Evolutionary conservation across 2,113 vertebrate species (phyloP).

Genomic region (Colaptes auratus): DNA sequence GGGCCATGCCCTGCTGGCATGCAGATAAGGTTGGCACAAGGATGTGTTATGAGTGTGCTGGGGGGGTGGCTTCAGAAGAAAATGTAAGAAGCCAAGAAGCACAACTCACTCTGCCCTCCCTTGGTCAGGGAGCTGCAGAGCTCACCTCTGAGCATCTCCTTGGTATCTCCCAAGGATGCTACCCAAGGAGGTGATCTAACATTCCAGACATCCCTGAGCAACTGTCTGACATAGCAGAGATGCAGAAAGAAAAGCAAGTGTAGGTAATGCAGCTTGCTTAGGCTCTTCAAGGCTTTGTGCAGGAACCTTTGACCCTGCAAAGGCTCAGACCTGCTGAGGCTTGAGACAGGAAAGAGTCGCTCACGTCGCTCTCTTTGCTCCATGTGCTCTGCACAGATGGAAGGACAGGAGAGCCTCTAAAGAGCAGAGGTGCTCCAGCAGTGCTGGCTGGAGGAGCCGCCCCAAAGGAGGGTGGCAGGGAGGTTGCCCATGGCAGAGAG

Average conservation of each 20-base stretch:
- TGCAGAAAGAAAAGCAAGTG: background rate
- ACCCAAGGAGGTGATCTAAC: background rate
- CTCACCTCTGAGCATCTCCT: background rate
- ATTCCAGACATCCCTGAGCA: background rate
- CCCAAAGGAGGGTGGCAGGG: accelerated
- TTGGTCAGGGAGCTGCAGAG: accelerated
- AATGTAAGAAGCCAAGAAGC: background rate
- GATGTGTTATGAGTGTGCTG: accelerated
- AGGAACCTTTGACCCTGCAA: background rate
- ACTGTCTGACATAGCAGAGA: background rate
- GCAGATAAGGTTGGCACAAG: background rate
- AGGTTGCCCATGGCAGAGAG: background rate
- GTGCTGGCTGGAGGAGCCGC: background rate
- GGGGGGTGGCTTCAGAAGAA: accelerated
- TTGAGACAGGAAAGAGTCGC: background rate
- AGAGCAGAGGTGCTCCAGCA: background rate
- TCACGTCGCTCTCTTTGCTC: accelerated
- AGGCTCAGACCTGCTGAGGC: background rate
- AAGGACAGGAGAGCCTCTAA: background rate
- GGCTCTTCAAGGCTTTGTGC: accelerated
- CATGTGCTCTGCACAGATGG: background rate
- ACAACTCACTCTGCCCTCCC: background rate
- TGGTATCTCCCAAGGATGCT: accelerated
- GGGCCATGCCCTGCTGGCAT: background rate
- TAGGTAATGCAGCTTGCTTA: background rate